Base-by-base conservation (phyloP, 2,113 vertebrate genomes). In the Hiodon tergisus region DNA sequence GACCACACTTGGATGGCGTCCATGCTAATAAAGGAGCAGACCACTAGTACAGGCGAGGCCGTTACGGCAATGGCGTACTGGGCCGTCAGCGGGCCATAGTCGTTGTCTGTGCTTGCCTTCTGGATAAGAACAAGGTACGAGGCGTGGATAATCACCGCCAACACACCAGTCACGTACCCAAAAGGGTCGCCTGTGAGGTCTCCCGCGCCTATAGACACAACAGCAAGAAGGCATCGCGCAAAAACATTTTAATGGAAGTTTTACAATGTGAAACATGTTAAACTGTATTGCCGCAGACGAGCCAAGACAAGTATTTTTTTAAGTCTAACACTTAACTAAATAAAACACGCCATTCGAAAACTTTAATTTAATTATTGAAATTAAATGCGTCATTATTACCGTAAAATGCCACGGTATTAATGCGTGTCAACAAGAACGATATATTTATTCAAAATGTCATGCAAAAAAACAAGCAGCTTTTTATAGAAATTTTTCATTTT, bases 51-150 rank as follows among this genome's bases (percentile, higher is more conserved):
- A 58, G 97, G 97, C 0, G 95, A 91, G 77, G 97, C 95, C 0
- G 94, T 95, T 77, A 96, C 84, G 2, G 97, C 94, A 4, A 98
- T 96, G 86, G 91, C 91, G 1, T 99, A 99, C 88, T 99, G 97
- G 52, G 97, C 97, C 0, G 97, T 98, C 74, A 99, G 92, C 1
- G 97, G 94, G 54, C 97, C 97, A 0, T 96, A 89, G 76, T 94
- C 92, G 0, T 91, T 94, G 48, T 98, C 97, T 0, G 89, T 76
- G 58, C 95, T 95, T 47, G 92, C 93, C 84, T 98, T 98, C 89
- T 99, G 96, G 83, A 99, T 98, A 81, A 98, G 90, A 59, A 99
- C 97, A 86, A 99, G 89, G 87, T 97, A 99, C 73, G 94, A 94
- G 47, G 96, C 95, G 0, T 99, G 97, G 77, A 98, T 92, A 85